Conservation (phyloP, 2,797 vertebrate species). For the Xenentodon cancila region DNA sequence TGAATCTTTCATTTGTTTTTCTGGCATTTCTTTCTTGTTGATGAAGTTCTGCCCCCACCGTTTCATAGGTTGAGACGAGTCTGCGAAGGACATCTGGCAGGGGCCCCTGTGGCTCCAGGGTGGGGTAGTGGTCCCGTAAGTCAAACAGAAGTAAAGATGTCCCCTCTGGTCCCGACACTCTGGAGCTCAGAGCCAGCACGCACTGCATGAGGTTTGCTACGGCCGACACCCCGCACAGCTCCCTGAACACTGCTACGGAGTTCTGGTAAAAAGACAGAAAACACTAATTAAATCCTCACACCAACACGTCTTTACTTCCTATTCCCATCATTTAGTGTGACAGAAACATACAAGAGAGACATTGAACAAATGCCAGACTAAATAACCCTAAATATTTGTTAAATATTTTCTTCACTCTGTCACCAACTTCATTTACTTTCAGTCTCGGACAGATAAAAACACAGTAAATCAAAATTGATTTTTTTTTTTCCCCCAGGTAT, state of each 20-base stretch:
- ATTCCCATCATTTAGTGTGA: neutral
- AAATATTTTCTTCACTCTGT: neutral
- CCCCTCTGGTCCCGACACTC: slow-evolving; percentile 88
- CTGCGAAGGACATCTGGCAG: slow-evolving; percentile 92
- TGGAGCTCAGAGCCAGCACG: slow-evolving; percentile 89
- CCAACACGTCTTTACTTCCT: neutral
- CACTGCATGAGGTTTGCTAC: slow-evolving; percentile 97
- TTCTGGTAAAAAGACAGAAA: slow-evolving; percentile 74
- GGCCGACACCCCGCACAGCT: slow-evolving; percentile 92
- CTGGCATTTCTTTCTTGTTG: slow-evolving; percentile 35
- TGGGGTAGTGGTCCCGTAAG: slow-evolving; percentile 88
- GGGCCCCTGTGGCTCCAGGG: slow-evolving; percentile 91
- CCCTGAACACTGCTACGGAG: slow-evolving; percentile 91
- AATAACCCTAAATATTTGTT: neutral
- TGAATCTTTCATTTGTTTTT: slow-evolving; percentile 10
- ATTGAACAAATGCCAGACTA: neutral
- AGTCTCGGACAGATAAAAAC: slow-evolving; percentile 6
- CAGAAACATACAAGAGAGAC: neutral
- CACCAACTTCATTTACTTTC: slow-evolving; percentile 4
- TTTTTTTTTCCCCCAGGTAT: slow-evolving; percentile 20
- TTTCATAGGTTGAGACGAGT: slow-evolving; percentile 90
- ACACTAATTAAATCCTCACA: neutral
- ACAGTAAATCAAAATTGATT: slow-evolving; percentile 30
- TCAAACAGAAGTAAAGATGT: slow-evolving; percentile 88
- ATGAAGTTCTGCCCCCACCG: slow-evolving; percentile 79